Percentiles rank a stretch among this genome's conserved stretches.
These are phyloP conservation scores for Phalacrocorax brasilianus DNA, from an alignment of 2,113 vertebrate species.

Conservation along the genomic window DNA sequence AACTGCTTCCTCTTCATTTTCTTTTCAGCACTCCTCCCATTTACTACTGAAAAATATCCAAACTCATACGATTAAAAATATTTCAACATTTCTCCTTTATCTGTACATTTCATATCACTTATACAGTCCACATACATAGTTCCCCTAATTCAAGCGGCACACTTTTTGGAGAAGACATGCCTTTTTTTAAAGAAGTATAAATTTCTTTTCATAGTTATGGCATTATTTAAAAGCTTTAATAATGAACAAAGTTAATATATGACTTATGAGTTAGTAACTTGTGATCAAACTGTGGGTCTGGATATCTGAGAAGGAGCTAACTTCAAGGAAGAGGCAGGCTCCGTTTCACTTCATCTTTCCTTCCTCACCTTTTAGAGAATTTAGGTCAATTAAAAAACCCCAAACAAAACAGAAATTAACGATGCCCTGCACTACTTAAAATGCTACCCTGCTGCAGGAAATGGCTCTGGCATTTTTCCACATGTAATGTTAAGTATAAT, in stretches of 20 bases:
- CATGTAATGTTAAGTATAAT: background rate
- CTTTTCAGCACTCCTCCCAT: background rate
- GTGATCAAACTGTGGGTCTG: background rate
- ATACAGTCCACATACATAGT: background rate
- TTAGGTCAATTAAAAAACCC: background rate
- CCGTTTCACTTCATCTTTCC: background rate
- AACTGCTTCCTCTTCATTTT: background rate
- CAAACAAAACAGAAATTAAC: background rate
- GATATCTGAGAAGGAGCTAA: background rate
- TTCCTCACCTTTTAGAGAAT: background rate
- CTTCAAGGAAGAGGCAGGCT: background rate
- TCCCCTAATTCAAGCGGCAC: background rate
- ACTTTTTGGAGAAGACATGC: background rate
- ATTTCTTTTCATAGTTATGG: background rate
- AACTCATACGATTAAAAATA: background rate
- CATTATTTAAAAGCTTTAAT: background rate
- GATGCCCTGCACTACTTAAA: background rate
- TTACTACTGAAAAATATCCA: background rate
- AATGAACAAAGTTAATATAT: background rate
- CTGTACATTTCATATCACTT: background rate
- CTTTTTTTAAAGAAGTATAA: background rate
- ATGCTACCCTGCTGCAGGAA: fast-evolving
- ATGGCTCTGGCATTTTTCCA: background rate
- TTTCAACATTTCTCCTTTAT: background rate
- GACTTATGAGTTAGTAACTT: background rate